A percentile compares a stretch with the other conserved stretches of the same genome.
phyloP scores from a whole-genome alignment of 2,797 vertebrate genomes.

The Chaenodraco wilsoni region DNA sequence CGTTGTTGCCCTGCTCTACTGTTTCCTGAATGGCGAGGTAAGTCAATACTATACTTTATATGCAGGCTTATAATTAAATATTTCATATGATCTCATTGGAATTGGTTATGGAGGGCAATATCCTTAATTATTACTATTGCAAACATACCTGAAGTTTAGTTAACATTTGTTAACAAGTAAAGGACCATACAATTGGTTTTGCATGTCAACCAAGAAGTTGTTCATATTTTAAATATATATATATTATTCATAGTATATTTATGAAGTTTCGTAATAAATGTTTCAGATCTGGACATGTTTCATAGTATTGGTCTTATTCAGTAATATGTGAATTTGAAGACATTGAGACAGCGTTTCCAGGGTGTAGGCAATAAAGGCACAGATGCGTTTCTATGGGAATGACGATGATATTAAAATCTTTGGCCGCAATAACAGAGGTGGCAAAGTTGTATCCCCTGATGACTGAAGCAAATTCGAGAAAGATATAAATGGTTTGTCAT shows the following conservation, averaged over 20 bases:
- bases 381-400: too few species aligned
- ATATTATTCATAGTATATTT: background rate
- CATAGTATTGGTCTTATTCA: too few species aligned
- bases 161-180: background rate
- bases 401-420: too few species aligned
- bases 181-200: background rate
- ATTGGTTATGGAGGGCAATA: background rate
- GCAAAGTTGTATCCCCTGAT: too few species aligned
- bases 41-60: conserved; percentile 38
- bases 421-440: too few species aligned
- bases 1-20: conserved; percentile 90
- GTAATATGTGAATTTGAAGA: too few species aligned
- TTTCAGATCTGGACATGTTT: too few species aligned
- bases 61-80: background rate
- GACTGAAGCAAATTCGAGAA: too few species aligned
- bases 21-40: conserved; percentile 91
- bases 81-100: background rate
- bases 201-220: background rate
- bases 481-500: too few species aligned
- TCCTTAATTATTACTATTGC: background rate
- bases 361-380: too few species aligned
- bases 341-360: too few species aligned
- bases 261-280: too few species aligned
- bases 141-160: background rate
- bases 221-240: background rate